Evolutionary conservation across 1,140 invertebrate species (phyloP), one percentile per base, ranked within the genome.

Genomic region (Aphaenogaster floridana): DNA sequence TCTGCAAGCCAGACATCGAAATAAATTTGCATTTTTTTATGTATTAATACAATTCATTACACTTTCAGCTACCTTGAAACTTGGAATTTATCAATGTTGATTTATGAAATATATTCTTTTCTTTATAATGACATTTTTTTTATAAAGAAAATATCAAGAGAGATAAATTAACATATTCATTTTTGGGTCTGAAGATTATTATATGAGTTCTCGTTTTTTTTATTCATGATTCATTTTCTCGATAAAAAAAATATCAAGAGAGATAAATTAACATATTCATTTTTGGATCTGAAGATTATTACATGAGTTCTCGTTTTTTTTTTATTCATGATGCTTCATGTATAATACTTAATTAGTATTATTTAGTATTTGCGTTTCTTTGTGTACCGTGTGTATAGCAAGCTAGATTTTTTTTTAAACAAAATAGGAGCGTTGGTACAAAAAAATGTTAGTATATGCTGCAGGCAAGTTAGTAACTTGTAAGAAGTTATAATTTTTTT

Each of bases 401-500:
- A 71, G 17, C 9, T 54, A 72, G n/a, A 1, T 36, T 2, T 74
- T 74, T 36, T 74, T 34, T 34, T 52, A 52, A 71, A 34, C 13
- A 52, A 57, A 21, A 57, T 1, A 17, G 8, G 3, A 72, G 17
- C 17, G 8, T 54, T 57, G 8, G 50, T 42, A 57, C 4, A 57
- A 74, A 42, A 42, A 42, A 57, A 54, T 21, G n/a, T 15, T 39
- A 74, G 7, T 39, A 42, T 74, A 74, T 74, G n/a, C 5, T 57
- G 48, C 15, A 74, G 34, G 8, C 2, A 54, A 15, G n/a, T 54
- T 74, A 74, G 11, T 5, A 74, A 57, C 17, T 39, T 57, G 15
- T 5, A 57, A 74, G 4, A 74, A 74, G 8, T 39, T 57, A 57
- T 34, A 57, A 39, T 21, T 52, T 74, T 57, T 74, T 74, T 72